Evolutionary conservation across 2,797 vertebrate genomes (phyloP), one percentile per base, ranked within the genome.

Genomic region (Nothura maculosa): DNA sequence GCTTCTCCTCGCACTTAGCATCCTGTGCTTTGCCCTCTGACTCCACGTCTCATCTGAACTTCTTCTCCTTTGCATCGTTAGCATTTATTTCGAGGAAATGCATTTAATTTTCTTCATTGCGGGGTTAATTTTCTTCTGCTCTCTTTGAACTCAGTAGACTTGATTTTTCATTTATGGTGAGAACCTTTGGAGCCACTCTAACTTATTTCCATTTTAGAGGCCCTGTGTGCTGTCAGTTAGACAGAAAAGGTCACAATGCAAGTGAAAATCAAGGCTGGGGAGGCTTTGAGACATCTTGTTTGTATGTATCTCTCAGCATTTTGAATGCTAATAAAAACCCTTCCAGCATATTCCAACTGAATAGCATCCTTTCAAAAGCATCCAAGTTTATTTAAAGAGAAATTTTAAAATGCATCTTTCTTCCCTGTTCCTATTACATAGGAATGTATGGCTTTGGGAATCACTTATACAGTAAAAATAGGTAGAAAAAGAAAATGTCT

Each of bases 141-240:
- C 74, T 81, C 76, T 82, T 82, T 77, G 43, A 87, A 57, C 25
- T 47, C 22, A 14, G 38, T 81, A 82, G 72, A 78, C 15, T 9
- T 20, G 14, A 58, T 66, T 83, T 83, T 87, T 89, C 28, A 50
- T 72, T 72, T 72, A 69, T 5, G 50, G 61, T 24, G 73, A 81
- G 42, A 90, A 75, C 5, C 7, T 68, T 63, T 62, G 58, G 42
- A 74, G 43, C 7, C 28, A 66, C 54, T 75, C 36, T 84, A 58
- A 63, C 48, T 82, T 85, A 75, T 61, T 89, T 93, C 36, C n/a
- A 72, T 92, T 86, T 81, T 82, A 90, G 93, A 86, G 58, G 22
- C 17, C 32, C 67, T 85, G 50, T 67, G 3, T 54, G 45, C 22
- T 43, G 30, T 58, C 64, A 58, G 9, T 63, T 15, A 42, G 34